These are phyloP conservation scores for Euphonia xanthogaster DNA, from an alignment of 2,797 vertebrate species.

Conservation along the genomic window DNA sequence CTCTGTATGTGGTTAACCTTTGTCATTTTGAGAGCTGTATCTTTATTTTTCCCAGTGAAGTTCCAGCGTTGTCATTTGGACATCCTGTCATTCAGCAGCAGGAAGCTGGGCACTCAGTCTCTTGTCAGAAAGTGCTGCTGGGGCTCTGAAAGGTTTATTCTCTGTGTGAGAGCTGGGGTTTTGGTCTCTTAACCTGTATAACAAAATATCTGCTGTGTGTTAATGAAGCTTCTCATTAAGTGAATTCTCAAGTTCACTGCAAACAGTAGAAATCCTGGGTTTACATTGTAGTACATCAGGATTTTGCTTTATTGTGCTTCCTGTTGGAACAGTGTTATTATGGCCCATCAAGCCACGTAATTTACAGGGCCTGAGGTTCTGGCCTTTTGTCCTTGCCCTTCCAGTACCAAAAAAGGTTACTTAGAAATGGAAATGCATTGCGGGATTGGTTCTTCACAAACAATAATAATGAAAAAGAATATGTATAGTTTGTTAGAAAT, in stretches of 20 bases:
- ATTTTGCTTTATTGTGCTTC: background rate
- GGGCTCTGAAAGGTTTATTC: background rate
- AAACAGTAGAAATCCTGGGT: background rate
- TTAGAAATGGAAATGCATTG: background rate
- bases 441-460: background rate
- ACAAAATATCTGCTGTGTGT: background rate
- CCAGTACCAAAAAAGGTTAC: background rate
- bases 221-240: background rate
- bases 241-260: background rate
- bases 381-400: background rate
- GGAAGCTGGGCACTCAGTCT: background rate
- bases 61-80: background rate
- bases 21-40: background rate
- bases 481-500: background rate
- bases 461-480: background rate
- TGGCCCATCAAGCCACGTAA: background rate
- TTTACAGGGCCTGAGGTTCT: background rate
- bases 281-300: background rate
- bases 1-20: background rate
- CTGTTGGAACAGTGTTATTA: background rate
- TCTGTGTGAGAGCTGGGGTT: background rate
- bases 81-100: background rate
- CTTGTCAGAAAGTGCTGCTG: background rate
- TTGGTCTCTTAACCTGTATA: background rate
- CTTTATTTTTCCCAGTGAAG: background rate